Evolutionary conservation across 2,113 vertebrate genomes (phyloP).

Genomic region (Ceuthmochares aereus): DNA sequence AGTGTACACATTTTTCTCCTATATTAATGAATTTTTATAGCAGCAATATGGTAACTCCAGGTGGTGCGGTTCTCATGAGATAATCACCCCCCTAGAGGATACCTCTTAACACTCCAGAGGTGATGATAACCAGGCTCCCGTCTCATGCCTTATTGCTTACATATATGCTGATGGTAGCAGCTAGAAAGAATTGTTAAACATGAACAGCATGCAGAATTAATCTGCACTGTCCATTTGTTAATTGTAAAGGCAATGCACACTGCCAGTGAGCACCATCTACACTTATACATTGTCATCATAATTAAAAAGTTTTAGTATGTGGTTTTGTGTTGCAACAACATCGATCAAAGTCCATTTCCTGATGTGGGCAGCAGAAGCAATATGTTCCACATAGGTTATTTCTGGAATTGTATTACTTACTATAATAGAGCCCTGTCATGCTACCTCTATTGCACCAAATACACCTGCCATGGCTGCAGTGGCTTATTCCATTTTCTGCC

Average conservation of each 20-base stretch:
- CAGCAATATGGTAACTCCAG: constrained; percentile 68
- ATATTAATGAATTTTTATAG: constrained; percentile 69
- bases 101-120: constrained; percentile 36
- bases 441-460: constrained; percentile 46
- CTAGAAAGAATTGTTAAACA: constrained; percentile 45
- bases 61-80: constrained; percentile 66
- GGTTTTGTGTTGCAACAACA: constrained; percentile 70
- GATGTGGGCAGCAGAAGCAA: constrained; percentile 75
- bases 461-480: constrained; percentile 43
- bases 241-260: constrained; percentile 53
- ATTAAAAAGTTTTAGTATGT: constrained; percentile 78
- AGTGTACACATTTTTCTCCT: constrained; percentile 47
- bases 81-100: constrained; percentile 56
- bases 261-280: constrained; percentile 28
- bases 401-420: constrained; percentile 79
- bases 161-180: constrained; percentile 57
- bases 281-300: constrained; percentile 70
- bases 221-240: constrained; percentile 65
- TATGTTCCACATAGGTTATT: constrained; percentile 79
- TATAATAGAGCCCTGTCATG: constrained; percentile 71
- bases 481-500: constrained; percentile 29
- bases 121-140: constrained; percentile 23
- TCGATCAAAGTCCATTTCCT: constrained; percentile 77
- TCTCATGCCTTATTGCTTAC: constrained; percentile 24
- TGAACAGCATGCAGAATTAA: constrained; percentile 60